Evolutionary conservation across 2,888 invertebrate species (phyloP), one percentile per base, ranked within the genome.

Genomic region (Octodonta nipae): DNA sequence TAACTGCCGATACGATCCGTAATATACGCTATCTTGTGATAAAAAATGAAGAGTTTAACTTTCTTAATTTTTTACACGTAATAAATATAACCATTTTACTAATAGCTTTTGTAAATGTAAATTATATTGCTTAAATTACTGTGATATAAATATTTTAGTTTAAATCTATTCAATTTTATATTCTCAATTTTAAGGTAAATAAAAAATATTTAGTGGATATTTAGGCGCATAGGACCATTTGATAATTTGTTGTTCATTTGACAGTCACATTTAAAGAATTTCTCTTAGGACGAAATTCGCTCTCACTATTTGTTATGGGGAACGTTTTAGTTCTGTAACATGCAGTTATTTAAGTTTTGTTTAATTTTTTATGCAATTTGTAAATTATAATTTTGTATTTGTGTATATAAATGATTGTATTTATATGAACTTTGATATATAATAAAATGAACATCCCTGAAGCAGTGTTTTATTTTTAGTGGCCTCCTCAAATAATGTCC

Each of bases 271-370:
- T n/a, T 5, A 14, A 6, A 12, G 14, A 31, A 17, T 22, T 31
- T 12, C 12, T 25, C 14, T 31, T 20, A 3, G 20, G 17, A 14
- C 20, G 24, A 31, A 13, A 31, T 32, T 11, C 15, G 13, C 11
- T 32, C 27, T 32, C 7, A 28, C 20, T 33, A 25, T 22, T 22
- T 11, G 22, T 10, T 22, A 4, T 11, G 3, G 22, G 35, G 45
- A 45, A 43, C 43, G 43, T 45, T 43, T 45, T 45, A 45, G 45
- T 45, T 43, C 43, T 43, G 33, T 24, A 33, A 34, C 25, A 22
- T 29, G 33, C 34, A 37, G 27, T 28, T 32, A 35, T 32, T 27
- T 33, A 28, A 31, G 32, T 36, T 37, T 40, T 38, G 38, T 41
- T 40, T 42, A 41, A 38, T 35, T 34, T 38, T 36, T 41, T 37